Conservation (phyloP, 2,888 invertebrate genomes). For the Drosophila testacea region DNA sequence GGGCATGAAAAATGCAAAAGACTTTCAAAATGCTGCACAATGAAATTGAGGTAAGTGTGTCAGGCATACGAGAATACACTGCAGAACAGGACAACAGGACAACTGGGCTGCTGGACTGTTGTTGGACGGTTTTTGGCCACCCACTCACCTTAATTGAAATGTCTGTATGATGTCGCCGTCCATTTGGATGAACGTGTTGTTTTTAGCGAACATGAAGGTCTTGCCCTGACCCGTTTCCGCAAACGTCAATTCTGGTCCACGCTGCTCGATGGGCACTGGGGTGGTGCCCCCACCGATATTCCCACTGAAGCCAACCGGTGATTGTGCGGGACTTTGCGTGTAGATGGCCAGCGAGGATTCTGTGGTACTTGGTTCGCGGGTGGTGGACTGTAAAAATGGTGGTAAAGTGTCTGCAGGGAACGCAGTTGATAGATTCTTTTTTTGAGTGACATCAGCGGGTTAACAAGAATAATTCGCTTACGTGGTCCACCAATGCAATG, state of each 20-base stretch:
- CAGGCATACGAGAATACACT: conserved; percentile 34
- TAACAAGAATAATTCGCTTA: conserved; percentile 78
- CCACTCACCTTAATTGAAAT: conserved; percentile 92
- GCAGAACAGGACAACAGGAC: conserved; percentile 3
- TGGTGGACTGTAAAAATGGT: conserved; percentile 86
- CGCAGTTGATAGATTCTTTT: conserved; percentile 2
- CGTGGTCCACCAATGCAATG: conserved; percentile 88
- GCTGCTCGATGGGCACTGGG: conserved; percentile 90
- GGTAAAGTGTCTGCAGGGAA: conserved; percentile 86
- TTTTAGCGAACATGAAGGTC: conserved; percentile 96
- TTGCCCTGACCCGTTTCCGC: conserved; percentile 93
- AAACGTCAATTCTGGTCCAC: conserved; percentile 93
- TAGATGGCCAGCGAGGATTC: conserved; percentile 83
- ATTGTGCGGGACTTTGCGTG: conserved; percentile 71
- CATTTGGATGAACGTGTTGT: conserved; percentile 95
- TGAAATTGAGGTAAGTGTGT: conserved; percentile 62
- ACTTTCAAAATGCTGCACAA: conserved; percentile 54
- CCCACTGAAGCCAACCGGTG: conserved; percentile 82
- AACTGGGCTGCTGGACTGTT: neutral
- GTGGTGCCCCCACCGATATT: conserved; percentile 86
- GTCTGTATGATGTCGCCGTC: conserved; percentile 96
- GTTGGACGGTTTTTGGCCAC: conserved; percentile 38
- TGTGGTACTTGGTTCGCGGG: conserved; percentile 86
- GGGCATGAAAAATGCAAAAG: conserved; percentile 64
- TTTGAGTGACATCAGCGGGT: conserved; percentile 8